phyloP scores from a whole-genome alignment of 2,888 invertebrate genomes.

The Tridacna gigas region DNA sequence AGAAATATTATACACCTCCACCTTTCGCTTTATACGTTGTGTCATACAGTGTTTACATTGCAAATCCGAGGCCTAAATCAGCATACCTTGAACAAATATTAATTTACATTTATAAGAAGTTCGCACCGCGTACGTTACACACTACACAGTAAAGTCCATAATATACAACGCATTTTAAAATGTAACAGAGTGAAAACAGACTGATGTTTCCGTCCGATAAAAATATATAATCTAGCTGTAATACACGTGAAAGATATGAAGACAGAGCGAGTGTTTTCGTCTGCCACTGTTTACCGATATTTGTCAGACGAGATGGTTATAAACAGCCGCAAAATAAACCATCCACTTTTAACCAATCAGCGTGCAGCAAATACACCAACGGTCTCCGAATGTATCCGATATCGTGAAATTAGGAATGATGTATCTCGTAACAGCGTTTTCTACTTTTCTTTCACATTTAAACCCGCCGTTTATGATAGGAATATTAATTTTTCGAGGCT shows the following conservation, averaged over 20 bases:
- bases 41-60: too few relatives aligned
- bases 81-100: too few relatives aligned
- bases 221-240: background rate
- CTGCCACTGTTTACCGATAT: slow-evolving; percentile 28
- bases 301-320: slow-evolving; percentile 19
- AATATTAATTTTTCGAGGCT: too few relatives aligned
- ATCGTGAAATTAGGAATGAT: too few relatives aligned
- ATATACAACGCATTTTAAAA: slow-evolving; percentile 9
- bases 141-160: background rate
- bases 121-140: background rate
- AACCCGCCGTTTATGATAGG: too few relatives aligned
- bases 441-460: too few relatives aligned
- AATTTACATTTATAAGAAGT: too few relatives aligned
- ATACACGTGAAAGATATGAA: slow-evolving; percentile 13
- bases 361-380: background rate
- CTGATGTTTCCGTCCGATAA: slow-evolving; percentile 25
- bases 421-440: too few relatives aligned
- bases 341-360: slow-evolving; percentile 12
- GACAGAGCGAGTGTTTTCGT: slow-evolving; percentile 8
- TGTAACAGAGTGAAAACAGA: background rate
- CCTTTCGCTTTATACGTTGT: too few relatives aligned
- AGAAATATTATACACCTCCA: too few relatives aligned
- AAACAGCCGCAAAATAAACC: slow-evolving; percentile 27
- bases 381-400: too few relatives aligned
- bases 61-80: too few relatives aligned